Percentiles rank a stretch among this genome's conserved stretches.
These are phyloP conservation scores for Garrulus glandarius DNA, from an alignment of 2,797 vertebrate genomes.

Conservation along the genomic window DNA sequence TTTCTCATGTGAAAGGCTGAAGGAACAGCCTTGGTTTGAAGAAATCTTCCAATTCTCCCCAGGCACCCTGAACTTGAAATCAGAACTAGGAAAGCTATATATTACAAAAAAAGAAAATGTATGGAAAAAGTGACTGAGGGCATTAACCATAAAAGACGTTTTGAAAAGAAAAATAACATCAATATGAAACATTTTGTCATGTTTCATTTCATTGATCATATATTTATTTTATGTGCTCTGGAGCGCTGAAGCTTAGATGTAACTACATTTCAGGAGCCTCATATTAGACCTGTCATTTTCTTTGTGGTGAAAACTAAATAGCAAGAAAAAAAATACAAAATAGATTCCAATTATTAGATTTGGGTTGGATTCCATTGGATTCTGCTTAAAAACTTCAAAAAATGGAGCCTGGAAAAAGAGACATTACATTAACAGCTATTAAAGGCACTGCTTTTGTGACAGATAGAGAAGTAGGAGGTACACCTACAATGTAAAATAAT, in stretches of 20 bases:
- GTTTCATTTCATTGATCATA: conserved; percentile 80
- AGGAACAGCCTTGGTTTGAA: conserved; percentile 77
- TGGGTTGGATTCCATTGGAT: conserved; percentile 48
- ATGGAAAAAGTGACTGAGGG: conserved; percentile 73
- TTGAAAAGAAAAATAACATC: conserved; percentile 75
- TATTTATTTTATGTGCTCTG: conserved; percentile 77
- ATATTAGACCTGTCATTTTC: conserved; percentile 73
- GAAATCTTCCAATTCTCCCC: conserved; percentile 79
- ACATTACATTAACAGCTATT: conserved; percentile 37
- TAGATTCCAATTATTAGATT: conserved; percentile 67
- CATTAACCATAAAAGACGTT: conserved; percentile 72
- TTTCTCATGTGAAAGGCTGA: conserved; percentile 92
- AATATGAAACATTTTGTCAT: conserved; percentile 78
- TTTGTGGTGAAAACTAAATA: conserved; percentile 62
- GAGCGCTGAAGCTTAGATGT: conserved; percentile 69
- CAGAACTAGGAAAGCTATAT: conserved; percentile 78
- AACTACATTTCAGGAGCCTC: conserved; percentile 73
- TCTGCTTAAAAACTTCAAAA: conserved; percentile 6
- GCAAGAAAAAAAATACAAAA: conserved; percentile 13
- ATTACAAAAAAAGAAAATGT: conserved; percentile 74
- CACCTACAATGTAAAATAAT: conserved; percentile 52
- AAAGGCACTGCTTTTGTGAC: conserved; percentile 27
- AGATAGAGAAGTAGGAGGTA: conserved; percentile 48
- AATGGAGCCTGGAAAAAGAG: not conserved
- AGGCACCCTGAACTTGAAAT: conserved; percentile 78